Evolutionary conservation across 2,888 invertebrate species (phyloP).

Genomic region (Dynastes maya): DNA sequence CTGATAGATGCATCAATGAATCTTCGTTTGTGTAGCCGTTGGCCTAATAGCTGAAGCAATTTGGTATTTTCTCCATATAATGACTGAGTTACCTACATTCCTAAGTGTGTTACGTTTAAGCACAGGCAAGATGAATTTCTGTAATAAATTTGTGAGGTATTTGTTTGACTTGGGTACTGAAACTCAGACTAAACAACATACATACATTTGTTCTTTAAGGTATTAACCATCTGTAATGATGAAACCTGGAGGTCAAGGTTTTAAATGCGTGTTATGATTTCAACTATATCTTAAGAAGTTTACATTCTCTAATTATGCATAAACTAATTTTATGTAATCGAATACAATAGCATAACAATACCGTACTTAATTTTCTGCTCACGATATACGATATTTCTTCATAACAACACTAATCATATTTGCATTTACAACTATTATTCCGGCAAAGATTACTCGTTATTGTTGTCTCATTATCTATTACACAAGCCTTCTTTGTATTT

Average conservation of each 20-base stretch:
- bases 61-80: not conserved
- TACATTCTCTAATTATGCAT: slow-evolving; percentile 1
- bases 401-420: slow-evolving; percentile 13
- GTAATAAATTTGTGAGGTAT: no score
- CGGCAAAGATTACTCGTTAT: slow-evolving; percentile 1
- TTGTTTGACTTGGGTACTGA: no score
- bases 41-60: not conserved
- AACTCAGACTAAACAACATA: no score
- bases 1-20: slow-evolving; percentile 15
- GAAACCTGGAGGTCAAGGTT: no score
- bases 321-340: slow-evolving; percentile 4
- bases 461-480: slow-evolving; percentile 6
- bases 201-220: no score
- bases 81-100: not conserved
- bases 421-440: not conserved
- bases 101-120: no score
- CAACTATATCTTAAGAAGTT: not conserved
- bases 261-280: not conserved
- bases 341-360: not conserved
- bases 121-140: no score
- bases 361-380: not conserved
- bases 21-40: not conserved
- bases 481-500: not conserved
- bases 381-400: slow-evolving; percentile 3
- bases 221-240: no score